phyloP scores from a whole-genome alignment of 2,797 vertebrate species.

The Ptychadena robeensis region DNA sequence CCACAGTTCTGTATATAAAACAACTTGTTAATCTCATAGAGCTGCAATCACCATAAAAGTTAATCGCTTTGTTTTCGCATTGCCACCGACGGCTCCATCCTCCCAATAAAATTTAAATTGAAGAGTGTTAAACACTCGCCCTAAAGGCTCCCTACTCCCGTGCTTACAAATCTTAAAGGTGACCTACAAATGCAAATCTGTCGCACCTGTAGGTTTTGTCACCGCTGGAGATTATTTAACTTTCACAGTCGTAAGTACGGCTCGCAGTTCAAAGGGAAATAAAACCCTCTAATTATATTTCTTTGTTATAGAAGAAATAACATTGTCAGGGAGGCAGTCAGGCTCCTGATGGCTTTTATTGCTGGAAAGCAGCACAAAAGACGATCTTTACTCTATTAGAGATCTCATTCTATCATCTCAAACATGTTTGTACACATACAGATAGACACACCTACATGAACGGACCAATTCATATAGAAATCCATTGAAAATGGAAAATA shows the following conservation, averaged over 20 bases:
- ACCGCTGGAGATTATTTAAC: not conserved
- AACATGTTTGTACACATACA: too few species aligned
- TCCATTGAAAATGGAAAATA: too few species aligned
- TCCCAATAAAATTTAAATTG: conserved; percentile 7
- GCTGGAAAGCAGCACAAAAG: too few species aligned
- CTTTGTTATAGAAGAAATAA: not conserved
- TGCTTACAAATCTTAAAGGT: conserved; percentile 3
- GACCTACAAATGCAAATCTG: conserved; percentile 19
- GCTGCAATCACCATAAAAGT: conserved; percentile 7
- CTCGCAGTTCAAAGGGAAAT: not conserved
- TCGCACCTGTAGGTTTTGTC: not conserved
- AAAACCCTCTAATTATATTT: conserved; percentile 4
- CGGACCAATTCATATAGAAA: too few species aligned
- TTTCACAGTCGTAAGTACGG: not conserved
- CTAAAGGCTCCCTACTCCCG: not conserved
- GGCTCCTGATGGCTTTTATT: too few species aligned
- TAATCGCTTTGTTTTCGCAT: conserved; percentile 7
- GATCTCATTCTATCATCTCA: too few species aligned
- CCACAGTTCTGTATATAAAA: not conserved
- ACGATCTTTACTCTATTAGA: too few species aligned
- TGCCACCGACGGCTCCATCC: not conserved
- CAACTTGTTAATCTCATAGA: not conserved
- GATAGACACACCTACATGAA: too few species aligned
- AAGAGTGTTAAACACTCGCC: not conserved
- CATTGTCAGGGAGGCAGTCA: not conserved